Evolutionary conservation across 2,797 vertebrate genomes (phyloP).

Genomic region (Strix occidentalis): DNA sequence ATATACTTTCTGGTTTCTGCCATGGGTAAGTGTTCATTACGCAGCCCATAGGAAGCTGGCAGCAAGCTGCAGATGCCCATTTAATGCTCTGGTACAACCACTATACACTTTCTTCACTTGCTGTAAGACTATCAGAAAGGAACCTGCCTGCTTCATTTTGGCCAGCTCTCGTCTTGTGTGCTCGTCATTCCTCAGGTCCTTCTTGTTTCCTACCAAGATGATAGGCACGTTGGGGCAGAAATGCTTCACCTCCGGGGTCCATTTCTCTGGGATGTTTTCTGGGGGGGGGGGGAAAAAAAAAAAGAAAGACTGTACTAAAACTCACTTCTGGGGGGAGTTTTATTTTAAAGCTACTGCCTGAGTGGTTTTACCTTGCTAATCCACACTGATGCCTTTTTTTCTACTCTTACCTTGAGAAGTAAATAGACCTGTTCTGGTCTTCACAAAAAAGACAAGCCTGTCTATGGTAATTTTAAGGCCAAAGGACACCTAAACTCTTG

Average conservation of each 20-base stretch:
- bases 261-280: constrained; percentile 99
- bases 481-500: background rate
- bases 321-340: background rate
- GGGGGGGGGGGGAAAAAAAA: background rate
- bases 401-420: background rate
- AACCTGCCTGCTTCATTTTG: constrained; percentile 97
- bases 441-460: background rate
- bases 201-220: constrained; percentile 98
- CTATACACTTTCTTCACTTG: background rate
- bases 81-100: background rate
- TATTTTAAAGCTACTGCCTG: background rate
- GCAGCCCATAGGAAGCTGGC: background rate
- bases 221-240: constrained; percentile 99
- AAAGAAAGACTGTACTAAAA: background rate
- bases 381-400: background rate
- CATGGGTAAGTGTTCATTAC: accelerated
- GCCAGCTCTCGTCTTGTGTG: constrained; percentile 96
- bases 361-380: background rate
- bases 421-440: background rate
- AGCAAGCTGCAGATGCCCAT: background rate
- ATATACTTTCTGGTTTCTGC: background rate
- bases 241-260: constrained; percentile 98
- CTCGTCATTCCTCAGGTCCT: constrained; percentile 96
- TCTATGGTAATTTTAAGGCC: background rate
- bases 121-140: background rate